Conservation (phyloP, 1,140 invertebrate genomes). For the Cyclina sinensis region DNA sequence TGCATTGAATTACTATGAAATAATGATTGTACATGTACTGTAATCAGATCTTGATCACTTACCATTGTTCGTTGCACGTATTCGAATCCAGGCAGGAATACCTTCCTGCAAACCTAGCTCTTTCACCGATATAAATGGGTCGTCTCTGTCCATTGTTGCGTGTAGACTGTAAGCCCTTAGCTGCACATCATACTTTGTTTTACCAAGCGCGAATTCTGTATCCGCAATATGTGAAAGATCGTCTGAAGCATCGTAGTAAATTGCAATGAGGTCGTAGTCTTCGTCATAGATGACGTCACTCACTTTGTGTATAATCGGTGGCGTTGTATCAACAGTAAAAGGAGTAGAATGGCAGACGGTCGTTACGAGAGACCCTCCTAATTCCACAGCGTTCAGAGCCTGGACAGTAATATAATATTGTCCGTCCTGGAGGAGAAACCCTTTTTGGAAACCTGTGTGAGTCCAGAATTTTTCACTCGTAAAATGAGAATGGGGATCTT, state of each 20-base stretch:
- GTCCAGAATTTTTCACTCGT: conserved; percentile 76
- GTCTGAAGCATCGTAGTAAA: conserved; percentile 77
- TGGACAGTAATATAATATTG: conserved; percentile 76
- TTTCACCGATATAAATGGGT: conserved; percentile 73
- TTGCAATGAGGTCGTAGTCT: conserved; percentile 75
- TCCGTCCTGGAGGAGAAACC: conserved; percentile 74
- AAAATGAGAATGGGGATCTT: conserved; percentile 76
- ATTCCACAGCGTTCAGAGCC: conserved; percentile 75
- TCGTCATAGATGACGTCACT: conserved; percentile 77
- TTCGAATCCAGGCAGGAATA: conserved; percentile 74
- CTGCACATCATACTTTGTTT: conserved; percentile 78
- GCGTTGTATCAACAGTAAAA: conserved; percentile 77
- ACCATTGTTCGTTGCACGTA: conserved; percentile 77
- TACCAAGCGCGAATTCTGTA: conserved; percentile 77
- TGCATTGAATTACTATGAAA: too few species aligned
- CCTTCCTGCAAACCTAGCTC: conserved; percentile 73
- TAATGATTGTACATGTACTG: too few species aligned
- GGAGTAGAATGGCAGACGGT: conserved; percentile 79
- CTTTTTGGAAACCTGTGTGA: conserved; percentile 72
- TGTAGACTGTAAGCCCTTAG: conserved; percentile 72
- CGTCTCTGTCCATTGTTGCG: conserved; percentile 62
- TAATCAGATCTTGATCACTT: neutral
- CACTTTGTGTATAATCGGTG: conserved; percentile 71
- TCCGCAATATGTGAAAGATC: conserved; percentile 69
- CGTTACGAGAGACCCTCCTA: conserved; percentile 79